Conservation (phyloP, 2,113 vertebrate species). For the Nibea albiflora region DNA sequence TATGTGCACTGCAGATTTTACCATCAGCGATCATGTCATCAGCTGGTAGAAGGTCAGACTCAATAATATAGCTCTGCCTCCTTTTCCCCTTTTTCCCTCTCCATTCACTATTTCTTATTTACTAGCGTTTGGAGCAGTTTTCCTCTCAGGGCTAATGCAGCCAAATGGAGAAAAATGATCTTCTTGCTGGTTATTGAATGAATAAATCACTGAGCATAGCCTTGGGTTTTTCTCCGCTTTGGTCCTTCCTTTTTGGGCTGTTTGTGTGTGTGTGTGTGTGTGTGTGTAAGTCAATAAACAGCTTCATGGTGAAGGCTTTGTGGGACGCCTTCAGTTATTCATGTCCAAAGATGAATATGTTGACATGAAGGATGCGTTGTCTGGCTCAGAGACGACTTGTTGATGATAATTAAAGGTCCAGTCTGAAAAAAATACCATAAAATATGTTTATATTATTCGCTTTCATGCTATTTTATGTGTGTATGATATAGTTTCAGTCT, state of each 20-base stretch:
- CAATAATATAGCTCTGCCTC: conserved; percentile 1
- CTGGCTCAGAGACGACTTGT: background rate
- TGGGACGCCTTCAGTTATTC: conserved; percentile 8
- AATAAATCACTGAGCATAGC: conserved; percentile 65
- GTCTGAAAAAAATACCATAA: background rate
- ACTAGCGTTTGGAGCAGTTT: conserved; percentile 21
- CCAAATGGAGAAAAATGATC: conserved; percentile 63
- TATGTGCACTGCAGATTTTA: conserved; percentile 34
- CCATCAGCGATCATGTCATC: conserved; percentile 27
- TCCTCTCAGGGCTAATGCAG: conserved; percentile 46
- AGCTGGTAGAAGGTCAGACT: conserved; percentile 47
- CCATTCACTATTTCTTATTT: conserved; percentile 45
- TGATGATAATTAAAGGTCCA: background rate
- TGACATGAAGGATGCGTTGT: background rate
- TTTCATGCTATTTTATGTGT: too few species aligned
- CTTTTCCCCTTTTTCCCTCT: conserved; percentile 3
- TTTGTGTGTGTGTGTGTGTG: background rate
- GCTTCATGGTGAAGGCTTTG: background rate
- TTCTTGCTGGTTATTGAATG: conserved; percentile 61
- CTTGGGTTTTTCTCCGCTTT: background rate
- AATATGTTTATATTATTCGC: too few species aligned
- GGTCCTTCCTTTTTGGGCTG: background rate
- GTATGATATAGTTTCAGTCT: too few species aligned
- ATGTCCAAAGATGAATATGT: conserved; percentile 25
- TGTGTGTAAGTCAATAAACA: conserved; percentile 24